Base-by-base conservation (phyloP, 2,797 vertebrate genomes). In the Propithecus deckenii region DNA sequence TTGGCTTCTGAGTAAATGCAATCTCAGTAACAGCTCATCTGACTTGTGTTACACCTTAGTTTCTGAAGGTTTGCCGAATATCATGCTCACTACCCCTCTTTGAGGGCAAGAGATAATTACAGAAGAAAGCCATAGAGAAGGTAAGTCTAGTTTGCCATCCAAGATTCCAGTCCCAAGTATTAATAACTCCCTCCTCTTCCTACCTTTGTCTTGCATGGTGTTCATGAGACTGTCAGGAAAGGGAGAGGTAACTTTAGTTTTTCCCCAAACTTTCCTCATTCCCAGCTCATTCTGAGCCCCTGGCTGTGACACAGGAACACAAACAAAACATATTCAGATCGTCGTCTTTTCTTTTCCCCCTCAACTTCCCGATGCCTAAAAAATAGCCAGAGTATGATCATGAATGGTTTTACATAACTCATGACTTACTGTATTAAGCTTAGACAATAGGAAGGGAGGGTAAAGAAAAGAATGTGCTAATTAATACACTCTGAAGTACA, bases 41-140 rank as follows among this genome's bases (percentile, higher is more conserved):
- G 89, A 67, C 41, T 25, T 52, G 22, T n/a, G 4, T 50, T 52
- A 43, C 59, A 35, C 13, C 1, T 59, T 41, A 32, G 17, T 87
- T 95, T 79, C 93, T 59, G n/a, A 79, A 80, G 74, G 91, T 75
- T 84, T 75, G 52, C 30, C 84, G 55, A 86, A 79, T 67, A 43
- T 74, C 52, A 18, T 41, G 55, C 38, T 72, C 30, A 46, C 8
- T 5, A 13, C 4, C 11, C 7, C 22, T 57, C 23, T 41, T 5
- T 52, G 65, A 94, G 85, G 28, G 32, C 55, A 85, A 41, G 65
- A 85, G 35, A 67, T 35, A 41, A 30, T 83, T 63, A 41, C 0
- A 52, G 75, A 86, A 32, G 46, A 89, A 87, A 55, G 14, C 25
- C 9, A 0, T 25, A 30, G 17, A 72, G 75, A 84, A 48, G 23